A percentile compares a stretch with the other conserved stretches of the same genome.
phyloP scores from a whole-genome alignment of 2,113 vertebrate genomes.

The Echinops telfairi region DNA sequence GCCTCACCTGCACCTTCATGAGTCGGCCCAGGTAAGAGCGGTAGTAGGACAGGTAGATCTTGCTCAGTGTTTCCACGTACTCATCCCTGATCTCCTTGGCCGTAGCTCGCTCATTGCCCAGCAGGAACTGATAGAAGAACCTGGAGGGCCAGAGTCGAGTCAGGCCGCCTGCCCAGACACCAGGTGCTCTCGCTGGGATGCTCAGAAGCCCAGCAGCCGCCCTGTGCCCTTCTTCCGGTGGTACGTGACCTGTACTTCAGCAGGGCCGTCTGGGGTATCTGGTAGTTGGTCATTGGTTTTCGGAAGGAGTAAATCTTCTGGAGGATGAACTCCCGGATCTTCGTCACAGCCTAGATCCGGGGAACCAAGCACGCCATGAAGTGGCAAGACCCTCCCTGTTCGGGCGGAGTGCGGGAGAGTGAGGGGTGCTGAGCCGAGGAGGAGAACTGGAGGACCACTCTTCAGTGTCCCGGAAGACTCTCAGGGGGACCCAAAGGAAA shows the following conservation, averaged over 20 bases:
- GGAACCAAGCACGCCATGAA: conserved; percentile 23
- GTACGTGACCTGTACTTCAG: conserved; percentile 92
- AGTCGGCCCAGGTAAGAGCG: conserved; percentile 94
- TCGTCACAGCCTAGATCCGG: conserved; percentile 91
- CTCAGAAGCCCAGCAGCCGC: background rate
- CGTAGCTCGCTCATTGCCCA: conserved; percentile 93
- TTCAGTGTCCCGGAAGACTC: background rate
- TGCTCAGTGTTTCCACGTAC: conserved; percentile 96
- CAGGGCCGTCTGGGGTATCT: conserved; percentile 95
- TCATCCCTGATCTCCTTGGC: conserved; percentile 95
- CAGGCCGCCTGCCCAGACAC: background rate
- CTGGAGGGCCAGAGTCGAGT: conserved; percentile 76
- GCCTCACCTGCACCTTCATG: conserved; percentile 95
- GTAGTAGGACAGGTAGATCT: conserved; percentile 96
- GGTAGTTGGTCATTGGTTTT: conserved; percentile 98
- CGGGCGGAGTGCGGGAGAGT: rapidly evolving
- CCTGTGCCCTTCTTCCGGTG: background rate
- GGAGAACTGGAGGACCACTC: background rate
- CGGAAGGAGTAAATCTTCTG: conserved; percentile 97
- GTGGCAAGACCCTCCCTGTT: background rate
- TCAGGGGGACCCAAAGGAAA: background rate
- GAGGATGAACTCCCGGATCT: conserved; percentile 95
- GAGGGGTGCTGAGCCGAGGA: rapidly evolving
- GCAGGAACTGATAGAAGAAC: conserved; percentile 96
- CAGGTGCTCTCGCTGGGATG: background rate